Conservation (phyloP, 1,140 invertebrate species). For the Papilio dardanus region DNA sequence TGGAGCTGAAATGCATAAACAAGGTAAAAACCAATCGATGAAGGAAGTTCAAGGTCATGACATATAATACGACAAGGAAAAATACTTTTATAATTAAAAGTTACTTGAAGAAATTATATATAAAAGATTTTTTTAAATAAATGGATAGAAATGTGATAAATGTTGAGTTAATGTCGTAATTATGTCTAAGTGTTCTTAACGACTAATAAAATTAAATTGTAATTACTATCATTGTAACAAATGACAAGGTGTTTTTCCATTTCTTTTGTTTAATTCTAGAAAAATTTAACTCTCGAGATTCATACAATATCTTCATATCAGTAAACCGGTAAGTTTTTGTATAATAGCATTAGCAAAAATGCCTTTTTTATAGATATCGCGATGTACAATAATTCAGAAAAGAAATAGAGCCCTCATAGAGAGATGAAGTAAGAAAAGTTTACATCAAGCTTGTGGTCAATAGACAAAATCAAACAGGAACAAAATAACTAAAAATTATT, state of each 20-base stretch:
- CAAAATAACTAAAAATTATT: conserved; percentile 6
- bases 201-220: not conserved
- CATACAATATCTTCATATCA: not conserved
- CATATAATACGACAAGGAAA: not conserved
- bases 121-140: not conserved
- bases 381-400: no score
- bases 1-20: not conserved
- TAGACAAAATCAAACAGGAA: not conserved
- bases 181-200: not conserved
- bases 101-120: not conserved
- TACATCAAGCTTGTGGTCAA: no score
- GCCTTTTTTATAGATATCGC: no score
- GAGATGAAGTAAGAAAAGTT: no score
- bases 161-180: not conserved
- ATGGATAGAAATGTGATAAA: not conserved
- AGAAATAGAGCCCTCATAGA: no score
- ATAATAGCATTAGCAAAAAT: no score
- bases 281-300: not conserved
- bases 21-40: not conserved
- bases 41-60: not conserved
- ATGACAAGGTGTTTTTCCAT: not conserved
- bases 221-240: not conserved
- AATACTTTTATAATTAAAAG: not conserved
- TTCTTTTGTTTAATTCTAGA: not conserved
- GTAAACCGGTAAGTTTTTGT: no score